These are phyloP conservation scores for Solea senegalensis DNA, from an alignment of 2,113 vertebrate species.

Conservation along the genomic window DNA sequence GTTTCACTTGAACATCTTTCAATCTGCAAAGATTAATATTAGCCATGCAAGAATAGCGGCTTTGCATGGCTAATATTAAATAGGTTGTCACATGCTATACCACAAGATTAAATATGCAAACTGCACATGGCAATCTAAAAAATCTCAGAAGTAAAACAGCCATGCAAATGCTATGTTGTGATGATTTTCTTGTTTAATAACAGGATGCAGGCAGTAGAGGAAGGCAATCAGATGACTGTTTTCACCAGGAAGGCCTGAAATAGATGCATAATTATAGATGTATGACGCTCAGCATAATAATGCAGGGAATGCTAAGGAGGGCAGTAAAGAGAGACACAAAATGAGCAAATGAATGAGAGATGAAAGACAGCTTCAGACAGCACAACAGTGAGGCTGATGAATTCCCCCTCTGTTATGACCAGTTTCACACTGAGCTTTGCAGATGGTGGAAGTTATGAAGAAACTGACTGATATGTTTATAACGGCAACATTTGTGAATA, in stretches of 20 bases:
- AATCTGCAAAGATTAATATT: neutral
- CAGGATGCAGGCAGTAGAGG: slow-evolving; percentile 34
- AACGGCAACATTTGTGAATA: slow-evolving; percentile 12
- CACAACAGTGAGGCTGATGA: slow-evolving; percentile 16
- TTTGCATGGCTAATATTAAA: neutral
- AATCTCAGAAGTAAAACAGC: slow-evolving; percentile 1
- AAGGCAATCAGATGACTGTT: slow-evolving; percentile 53
- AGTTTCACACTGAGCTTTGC: slow-evolving; percentile 9
- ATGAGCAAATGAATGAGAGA: slow-evolving; percentile 29
- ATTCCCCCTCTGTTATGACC: slow-evolving; percentile 25
- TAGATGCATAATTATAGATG: slow-evolving; percentile 60
- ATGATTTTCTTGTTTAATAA: slow-evolving; percentile 39
- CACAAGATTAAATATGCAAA: neutral
- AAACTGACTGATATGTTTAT: slow-evolving; percentile 9
- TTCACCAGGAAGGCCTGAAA: slow-evolving; percentile 53
- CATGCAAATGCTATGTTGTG: neutral
- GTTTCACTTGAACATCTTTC: neutral
- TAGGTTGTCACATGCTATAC: neutral
- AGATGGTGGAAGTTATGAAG: slow-evolving; percentile 24
- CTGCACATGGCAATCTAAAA: neutral
- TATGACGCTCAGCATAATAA: slow-evolving; percentile 48
- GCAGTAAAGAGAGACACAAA: slow-evolving; percentile 2
- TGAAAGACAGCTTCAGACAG: slow-evolving; percentile 23
- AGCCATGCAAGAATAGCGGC: neutral
- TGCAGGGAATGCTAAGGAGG: slow-evolving; percentile 21